phyloP scores from a whole-genome alignment of 2,797 vertebrate genomes.

The Cynopterus sphinx region DNA sequence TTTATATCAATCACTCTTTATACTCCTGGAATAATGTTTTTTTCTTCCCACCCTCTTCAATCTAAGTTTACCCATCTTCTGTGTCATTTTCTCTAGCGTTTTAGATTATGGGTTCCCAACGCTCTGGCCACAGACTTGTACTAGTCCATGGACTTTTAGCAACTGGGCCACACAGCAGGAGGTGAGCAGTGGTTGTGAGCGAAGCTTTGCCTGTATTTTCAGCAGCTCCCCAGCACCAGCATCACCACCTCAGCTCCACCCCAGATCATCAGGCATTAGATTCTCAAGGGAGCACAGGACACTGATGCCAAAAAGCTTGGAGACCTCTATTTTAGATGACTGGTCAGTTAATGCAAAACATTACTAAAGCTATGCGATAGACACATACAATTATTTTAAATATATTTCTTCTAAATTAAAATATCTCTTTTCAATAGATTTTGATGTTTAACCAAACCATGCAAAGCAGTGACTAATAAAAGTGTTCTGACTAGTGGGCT shows the following conservation, averaged over 20 bases:
- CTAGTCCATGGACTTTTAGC: no score
- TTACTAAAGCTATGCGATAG: background rate
- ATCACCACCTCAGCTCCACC: no score
- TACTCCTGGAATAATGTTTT: background rate
- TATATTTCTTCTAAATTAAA: slow-evolving; percentile 4
- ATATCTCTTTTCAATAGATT: background rate
- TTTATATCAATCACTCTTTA: background rate
- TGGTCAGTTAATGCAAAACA: background rate
- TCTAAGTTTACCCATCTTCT: background rate
- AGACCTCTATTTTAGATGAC: background rate
- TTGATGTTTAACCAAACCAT: background rate
- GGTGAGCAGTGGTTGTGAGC: no score
- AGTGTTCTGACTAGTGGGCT: background rate
- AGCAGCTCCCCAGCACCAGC: no score
- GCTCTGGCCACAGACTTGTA: no score
- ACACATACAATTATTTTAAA: background rate
- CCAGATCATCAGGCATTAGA: no score
- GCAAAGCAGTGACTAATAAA: background rate
- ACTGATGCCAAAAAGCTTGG: no score
- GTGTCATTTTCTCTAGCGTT: background rate
- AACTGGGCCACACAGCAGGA: no score
- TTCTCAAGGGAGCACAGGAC: no score
- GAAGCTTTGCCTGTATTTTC: no score
- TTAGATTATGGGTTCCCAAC: background rate
- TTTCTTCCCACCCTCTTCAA: background rate